Evolutionary conservation across 2,888 invertebrate species (phyloP), one percentile per base, ranked within the genome.

Genomic region (Boloria euphrosyne): DNA sequence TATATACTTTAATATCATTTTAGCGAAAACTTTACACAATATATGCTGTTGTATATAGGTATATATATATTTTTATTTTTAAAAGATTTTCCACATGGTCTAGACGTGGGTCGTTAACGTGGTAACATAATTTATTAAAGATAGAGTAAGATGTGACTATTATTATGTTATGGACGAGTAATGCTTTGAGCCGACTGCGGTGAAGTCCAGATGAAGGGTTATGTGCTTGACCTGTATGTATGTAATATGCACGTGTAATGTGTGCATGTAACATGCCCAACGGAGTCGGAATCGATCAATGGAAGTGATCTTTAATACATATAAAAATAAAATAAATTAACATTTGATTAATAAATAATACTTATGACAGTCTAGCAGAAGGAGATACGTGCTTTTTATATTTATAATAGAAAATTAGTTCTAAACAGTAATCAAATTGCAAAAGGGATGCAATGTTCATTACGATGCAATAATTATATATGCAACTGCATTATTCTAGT

Each of bases 401-500:
- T 47, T 16, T 58, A 58, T 58, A 22, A 31, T 46, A 58, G 46
- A 27, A 58, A 58, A 58, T 31, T 31, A 27, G 13, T 17, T 50
- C 6, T 47, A 50, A 59, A 17, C 38, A 3, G 59, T 59, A 49
- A 59, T 50, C 17, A 38, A 17, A 18, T 47, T 49, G 18, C 22
- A 27, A 57, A 59, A 49, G 31, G 53, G 50, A 18, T 22, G 44
- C 10, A 22, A 18, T 22, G 13, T 6, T 14, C 52, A 31, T 14
- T 46, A 43, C 27, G 53, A 44, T 50, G 27, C 44, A 50, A 27
- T 52, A 60, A 64, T 18, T 47, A 52, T 57, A 53, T 13, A 38
- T 64, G 63, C 67, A 67, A 22, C 31, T 59, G 59, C 59, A 59
- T 14, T 49, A 49, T 49, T 44, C 47, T 49, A 27, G 27, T 57